Percentiles rank a stretch among this genome's conserved stretches.
Conservation (phyloP, 2,797 vertebrate genomes). For the Crocodylus rhombifer region DNA sequence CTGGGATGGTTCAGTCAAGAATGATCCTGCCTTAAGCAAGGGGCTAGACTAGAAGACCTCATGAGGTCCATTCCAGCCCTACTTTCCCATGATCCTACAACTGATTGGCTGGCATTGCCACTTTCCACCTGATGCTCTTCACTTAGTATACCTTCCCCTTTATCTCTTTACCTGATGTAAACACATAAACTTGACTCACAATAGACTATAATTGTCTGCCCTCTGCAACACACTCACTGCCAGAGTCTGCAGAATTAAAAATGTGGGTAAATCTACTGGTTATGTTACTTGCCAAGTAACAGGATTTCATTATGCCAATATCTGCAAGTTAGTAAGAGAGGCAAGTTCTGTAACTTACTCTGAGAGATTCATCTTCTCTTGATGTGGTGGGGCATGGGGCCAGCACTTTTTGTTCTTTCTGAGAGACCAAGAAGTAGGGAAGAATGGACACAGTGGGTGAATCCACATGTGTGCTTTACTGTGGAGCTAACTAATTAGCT, state of each 20-base stretch:
- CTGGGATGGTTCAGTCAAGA: no score
- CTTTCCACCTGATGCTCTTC: background rate
- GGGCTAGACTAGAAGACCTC: no score
- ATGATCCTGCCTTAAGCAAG: no score
- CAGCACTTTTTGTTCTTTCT: background rate
- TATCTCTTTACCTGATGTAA: background rate
- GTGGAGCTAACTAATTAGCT: no score
- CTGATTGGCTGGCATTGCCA: background rate
- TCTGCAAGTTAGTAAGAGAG: background rate
- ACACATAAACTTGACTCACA: background rate
- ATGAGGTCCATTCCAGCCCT: no score
- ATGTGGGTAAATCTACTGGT: background rate
- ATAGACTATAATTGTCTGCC: background rate
- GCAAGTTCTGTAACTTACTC: background rate
- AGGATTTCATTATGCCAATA: background rate
- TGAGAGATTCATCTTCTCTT: background rate
- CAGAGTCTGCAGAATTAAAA: background rate
- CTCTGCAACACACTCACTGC: background rate
- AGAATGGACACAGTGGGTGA: no score
- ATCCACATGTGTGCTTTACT: no score
- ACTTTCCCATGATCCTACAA: no score
- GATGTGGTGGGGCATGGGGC: background rate
- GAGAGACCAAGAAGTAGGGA: background rate
- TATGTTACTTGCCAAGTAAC: background rate
- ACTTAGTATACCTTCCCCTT: accelerated